phyloP scores from a whole-genome alignment of 2,113 vertebrate genomes.

The Poeciliopsis occidentalis region DNA sequence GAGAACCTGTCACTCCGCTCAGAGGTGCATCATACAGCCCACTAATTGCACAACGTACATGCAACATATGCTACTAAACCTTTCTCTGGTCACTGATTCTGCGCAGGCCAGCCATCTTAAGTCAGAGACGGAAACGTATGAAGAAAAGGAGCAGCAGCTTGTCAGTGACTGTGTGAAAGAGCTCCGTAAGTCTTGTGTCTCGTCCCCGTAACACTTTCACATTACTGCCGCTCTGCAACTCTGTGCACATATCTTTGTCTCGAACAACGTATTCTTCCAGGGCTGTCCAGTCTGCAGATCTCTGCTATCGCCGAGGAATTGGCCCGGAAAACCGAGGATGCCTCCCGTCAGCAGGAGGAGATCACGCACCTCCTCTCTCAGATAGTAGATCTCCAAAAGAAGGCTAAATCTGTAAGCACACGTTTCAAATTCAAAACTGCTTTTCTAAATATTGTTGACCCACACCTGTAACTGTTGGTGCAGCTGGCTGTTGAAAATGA shows the following conservation, averaged over 20 bases:
- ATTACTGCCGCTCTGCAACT: not conserved
- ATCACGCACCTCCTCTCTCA: conserved; percentile 97
- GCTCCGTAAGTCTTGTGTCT: conserved; percentile 83
- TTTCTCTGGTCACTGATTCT: conserved; percentile 3
- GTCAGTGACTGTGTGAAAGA: conserved; percentile 98
- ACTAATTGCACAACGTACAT: not conserved
- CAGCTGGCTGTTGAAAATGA: conserved; percentile 96
- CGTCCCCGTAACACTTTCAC: not conserved
- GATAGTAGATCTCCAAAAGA: conserved; percentile 96
- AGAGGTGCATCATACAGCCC: conserved; percentile 80
- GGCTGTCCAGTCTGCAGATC: conserved; percentile 93
- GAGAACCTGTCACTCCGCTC: conserved; percentile 95
- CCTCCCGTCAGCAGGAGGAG: conserved; percentile 95
- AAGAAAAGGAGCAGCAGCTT: conserved; percentile 97
- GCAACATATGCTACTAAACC: not conserved
- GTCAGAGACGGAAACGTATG: conserved; percentile 95
- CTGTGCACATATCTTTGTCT: not conserved
- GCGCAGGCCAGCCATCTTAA: conserved; percentile 91
- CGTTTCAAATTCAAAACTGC: not conserved
- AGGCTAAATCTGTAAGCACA: conserved; percentile 90
- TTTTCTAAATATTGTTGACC: not conserved
- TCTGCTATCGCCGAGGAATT: conserved; percentile 91
- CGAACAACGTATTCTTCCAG: conserved; percentile 62
- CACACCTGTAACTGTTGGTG: conserved; percentile 34
- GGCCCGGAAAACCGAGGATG: conserved; percentile 95